phyloP scores from a whole-genome alignment of 2,888 invertebrate genomes.

The Orchesella flavescens region DNA sequence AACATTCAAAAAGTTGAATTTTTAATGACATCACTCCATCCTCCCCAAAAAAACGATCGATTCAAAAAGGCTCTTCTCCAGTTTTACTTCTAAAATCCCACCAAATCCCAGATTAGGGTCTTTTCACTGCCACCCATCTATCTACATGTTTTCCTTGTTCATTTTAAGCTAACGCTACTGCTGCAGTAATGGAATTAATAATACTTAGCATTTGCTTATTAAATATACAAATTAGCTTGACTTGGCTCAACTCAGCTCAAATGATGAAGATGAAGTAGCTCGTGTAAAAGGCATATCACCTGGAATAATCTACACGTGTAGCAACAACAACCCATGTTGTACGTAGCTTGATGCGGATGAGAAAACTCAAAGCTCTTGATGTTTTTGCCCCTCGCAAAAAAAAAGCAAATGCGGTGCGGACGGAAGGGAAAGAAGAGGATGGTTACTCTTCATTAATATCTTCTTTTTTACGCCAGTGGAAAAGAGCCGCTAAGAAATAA shows the following conservation, averaged over 20 bases:
- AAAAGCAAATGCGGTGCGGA: neutral
- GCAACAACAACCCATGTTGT: neutral
- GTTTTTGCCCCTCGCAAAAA: slow-evolving; percentile 3
- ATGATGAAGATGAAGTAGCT: no score
- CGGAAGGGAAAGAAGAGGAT: slow-evolving; percentile 21
- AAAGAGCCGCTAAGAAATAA: slow-evolving; percentile 17
- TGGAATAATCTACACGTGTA: slow-evolving; percentile 55
- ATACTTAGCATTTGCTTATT: slow-evolving; percentile 1
- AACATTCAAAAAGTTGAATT: no score
- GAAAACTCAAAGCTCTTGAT: neutral
- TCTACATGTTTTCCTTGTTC: no score
- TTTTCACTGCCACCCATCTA: no score
- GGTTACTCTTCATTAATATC: slow-evolving; percentile 49
- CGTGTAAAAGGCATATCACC: slow-evolving; percentile 16
- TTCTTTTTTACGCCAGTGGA: neutral
- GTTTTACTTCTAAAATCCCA: no score
- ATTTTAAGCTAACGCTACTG: no score
- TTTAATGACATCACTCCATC: no score
- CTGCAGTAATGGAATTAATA: no score
- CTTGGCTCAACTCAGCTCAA: neutral
- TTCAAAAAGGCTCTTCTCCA: no score
- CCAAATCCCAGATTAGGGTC: no score
- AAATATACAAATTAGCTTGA: neutral
- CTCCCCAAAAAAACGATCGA: no score
- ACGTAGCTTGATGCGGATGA: neutral